These are phyloP conservation scores for Hyposoter dolosus DNA, from an alignment of 2,888 invertebrate genomes.

Conservation along the genomic window DNA sequence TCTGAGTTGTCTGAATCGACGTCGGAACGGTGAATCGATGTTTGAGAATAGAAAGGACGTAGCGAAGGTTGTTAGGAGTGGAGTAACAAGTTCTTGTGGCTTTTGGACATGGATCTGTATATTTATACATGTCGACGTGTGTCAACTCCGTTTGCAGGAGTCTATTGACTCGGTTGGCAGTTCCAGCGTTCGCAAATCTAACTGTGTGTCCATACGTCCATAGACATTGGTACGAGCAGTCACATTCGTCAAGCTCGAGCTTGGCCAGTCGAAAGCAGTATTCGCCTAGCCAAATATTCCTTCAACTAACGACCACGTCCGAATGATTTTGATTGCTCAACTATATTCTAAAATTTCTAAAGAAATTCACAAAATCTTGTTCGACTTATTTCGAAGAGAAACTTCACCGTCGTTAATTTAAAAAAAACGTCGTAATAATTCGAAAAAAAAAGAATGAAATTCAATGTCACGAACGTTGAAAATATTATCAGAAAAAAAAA, in stretches of 20 bases:
- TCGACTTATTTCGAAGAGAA: not conserved
- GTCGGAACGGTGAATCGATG: not conserved
- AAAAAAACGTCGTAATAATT: too few species aligned
- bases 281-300: slow-evolving; percentile 28
- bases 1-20: not conserved
- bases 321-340: slow-evolving; percentile 2
- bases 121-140: slow-evolving; percentile 15
- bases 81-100: not conserved
- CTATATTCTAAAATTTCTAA: not conserved
- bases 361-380: not conserved
- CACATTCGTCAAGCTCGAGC: slow-evolving; percentile 15
- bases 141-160: slow-evolving; percentile 33
- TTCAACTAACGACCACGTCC: slow-evolving; percentile 20
- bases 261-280: not conserved
- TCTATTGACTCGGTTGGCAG: slow-evolving; percentile 22
- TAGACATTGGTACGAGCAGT: not conserved
- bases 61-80: not conserved
- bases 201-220: not conserved
- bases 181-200: slow-evolving; percentile 11
- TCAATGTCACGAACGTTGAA: too few species aligned
- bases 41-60: not conserved
- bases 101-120: slow-evolving; percentile 5
- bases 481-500: too few species aligned
- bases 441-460: too few species aligned
- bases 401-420: too few species aligned